phyloP scores from a whole-genome alignment of 2,888 invertebrate genomes.

The Ophion obscuratus region DNA sequence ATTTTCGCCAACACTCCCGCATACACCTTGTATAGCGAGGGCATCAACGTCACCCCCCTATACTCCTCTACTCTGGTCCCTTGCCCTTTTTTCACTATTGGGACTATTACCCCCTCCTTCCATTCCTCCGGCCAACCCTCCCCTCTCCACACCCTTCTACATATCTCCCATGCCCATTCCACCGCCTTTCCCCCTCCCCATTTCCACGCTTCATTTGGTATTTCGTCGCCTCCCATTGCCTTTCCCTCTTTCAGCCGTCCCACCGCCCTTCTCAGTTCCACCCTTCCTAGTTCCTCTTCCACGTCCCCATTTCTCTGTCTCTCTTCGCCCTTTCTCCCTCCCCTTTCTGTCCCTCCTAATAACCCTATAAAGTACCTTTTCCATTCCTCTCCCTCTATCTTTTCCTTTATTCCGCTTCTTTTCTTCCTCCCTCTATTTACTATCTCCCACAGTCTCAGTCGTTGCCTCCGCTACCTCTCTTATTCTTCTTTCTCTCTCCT shows the following conservation, averaged over 20 bases:
- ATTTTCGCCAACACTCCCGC: constrained; percentile 8
- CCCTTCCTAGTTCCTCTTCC: constrained; percentile 2
- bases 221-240: background rate
- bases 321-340: too few species aligned
- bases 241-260: constrained; percentile 8
- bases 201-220: too few species aligned
- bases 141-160: too few species aligned
- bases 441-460: constrained; percentile 15
- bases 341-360: background rate
- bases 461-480: constrained; percentile 14
- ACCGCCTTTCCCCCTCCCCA: too few species aligned
- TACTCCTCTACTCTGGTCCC: constrained; percentile 31
- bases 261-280: background rate
- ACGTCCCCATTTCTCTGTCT: background rate
- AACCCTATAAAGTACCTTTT: constrained; percentile 25
- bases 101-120: too few species aligned
- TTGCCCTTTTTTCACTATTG: too few species aligned
- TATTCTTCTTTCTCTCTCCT: too few species aligned
- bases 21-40: constrained; percentile 40
- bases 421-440: constrained; percentile 11
- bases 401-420: constrained; percentile 8
- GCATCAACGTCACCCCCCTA: constrained; percentile 51
- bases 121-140: too few species aligned
- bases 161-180: too few species aligned
- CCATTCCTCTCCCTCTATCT: background rate